Evolutionary conservation across 2,888 invertebrate genomes (phyloP), one percentile per base, ranked within the genome.

Genomic region (Didymodactylos carnosus): DNA sequence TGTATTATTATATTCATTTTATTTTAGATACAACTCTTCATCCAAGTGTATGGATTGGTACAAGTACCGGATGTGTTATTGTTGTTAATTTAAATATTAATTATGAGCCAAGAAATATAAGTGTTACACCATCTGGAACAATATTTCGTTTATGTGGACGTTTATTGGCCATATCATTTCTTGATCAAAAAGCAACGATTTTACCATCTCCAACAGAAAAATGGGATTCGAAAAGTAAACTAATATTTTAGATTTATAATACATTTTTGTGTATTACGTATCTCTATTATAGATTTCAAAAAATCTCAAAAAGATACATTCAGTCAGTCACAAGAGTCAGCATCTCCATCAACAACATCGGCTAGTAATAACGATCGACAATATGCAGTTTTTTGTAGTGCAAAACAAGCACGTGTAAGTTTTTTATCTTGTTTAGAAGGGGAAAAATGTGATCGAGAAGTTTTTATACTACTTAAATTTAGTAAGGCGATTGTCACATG

Each of bases 31-130:
- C 90, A 79, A 88, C 88, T 83, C 87, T 89, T 79, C 87, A 90
- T 81, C 94, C 97, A 78, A 94, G 94, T 79, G 86, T 98, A 78
- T 98, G 97, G 97, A 89, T 97, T 80, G 97, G 98, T 80, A 97
- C 95, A 78, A 93, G 92, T 84, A 87, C 92, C 80, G 98, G 98
- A 80, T 94, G 95, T 76, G 91, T 94, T 82, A 87, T 97, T 80
- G 92, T 94, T 77, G 89, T 97, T 84, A 88, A 90, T 84, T 88
- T 97, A 82, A 89, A 88, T 82, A 81, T 87, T 77, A 84, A 41
- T 35, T 43, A 40, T 39, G 41, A 40, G 25, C 41, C 74, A 25
- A 71, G 43, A 35, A 74, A 51, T 71, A 51, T 49, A 80, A 86
- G 88, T 46, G 92, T 76, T 19, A 71, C 49, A n/a, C 74, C 74